phyloP scores from a whole-genome alignment of 2,113 vertebrate species.

The Apus apus region DNA sequence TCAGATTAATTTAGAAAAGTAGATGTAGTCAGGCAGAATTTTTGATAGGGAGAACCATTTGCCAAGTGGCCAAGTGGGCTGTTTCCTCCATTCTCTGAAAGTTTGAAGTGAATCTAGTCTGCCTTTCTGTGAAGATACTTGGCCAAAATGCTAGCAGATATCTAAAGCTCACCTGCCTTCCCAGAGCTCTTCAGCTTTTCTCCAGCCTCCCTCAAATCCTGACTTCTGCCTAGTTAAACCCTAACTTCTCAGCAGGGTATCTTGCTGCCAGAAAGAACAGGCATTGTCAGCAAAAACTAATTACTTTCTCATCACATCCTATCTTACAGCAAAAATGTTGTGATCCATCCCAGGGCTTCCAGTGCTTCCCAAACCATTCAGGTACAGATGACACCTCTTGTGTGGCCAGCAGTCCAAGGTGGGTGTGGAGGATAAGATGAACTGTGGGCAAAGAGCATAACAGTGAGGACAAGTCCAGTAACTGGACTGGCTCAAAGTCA shows the following conservation, averaged over 20 bases:
- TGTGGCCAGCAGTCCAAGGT: background rate
- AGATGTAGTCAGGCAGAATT: background rate
- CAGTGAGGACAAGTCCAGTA: background rate
- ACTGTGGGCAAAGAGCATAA: background rate
- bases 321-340: background rate
- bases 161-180: background rate
- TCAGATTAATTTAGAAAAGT: background rate
- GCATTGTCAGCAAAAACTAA: background rate
- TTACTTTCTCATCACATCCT: background rate
- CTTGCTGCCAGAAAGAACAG: background rate
- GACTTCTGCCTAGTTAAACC: background rate
- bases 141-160: background rate
- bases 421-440: background rate
- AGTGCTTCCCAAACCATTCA: background rate
- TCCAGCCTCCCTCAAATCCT: background rate
- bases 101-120: background rate
- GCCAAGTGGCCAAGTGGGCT: background rate
- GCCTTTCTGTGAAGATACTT: background rate
- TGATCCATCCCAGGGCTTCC: background rate
- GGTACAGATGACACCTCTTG: background rate
- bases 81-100: background rate
- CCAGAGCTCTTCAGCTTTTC: background rate
- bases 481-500: background rate
- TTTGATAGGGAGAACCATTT: background rate
- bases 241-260: background rate